phyloP scores from a whole-genome alignment of 2,113 vertebrate species.

The Telmatochromis sp. region DNA sequence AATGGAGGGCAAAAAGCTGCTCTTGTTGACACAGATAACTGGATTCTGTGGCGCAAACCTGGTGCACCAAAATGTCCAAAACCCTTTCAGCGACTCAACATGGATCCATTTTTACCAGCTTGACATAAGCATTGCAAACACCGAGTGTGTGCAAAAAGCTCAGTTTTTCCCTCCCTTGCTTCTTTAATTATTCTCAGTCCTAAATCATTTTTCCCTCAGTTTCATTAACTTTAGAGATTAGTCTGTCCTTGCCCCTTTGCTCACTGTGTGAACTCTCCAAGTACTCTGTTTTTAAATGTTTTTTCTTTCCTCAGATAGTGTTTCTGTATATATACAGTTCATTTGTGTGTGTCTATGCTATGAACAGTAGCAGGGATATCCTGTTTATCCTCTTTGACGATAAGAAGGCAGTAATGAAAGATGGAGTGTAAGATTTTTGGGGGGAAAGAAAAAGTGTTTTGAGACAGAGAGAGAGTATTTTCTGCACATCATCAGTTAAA shows the following conservation, averaged over 20 bases:
- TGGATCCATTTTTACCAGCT: constrained; percentile 20
- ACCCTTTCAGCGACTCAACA: constrained; percentile 18
- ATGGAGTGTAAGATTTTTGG: constrained; percentile 16
- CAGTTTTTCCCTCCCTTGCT: neutral
- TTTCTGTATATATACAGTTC: neutral
- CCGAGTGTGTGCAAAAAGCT: neutral
- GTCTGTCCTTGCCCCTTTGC: constrained; percentile 16
- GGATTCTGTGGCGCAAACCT: neutral
- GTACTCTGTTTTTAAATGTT: neutral
- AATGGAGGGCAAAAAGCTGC: neutral
- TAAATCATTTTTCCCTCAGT: neutral
- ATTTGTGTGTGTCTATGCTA: neutral
- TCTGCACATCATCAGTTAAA: constrained; percentile 58
- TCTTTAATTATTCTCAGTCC: constrained; percentile 8
- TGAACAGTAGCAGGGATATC: constrained; percentile 52
- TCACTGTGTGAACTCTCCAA: neutral
- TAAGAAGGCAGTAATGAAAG: constrained; percentile 46
- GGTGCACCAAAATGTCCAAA: neutral
- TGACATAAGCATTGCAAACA: neutral
- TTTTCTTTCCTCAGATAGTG: rapidly evolving
- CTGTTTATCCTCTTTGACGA: constrained; percentile 63
- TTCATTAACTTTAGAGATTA: constrained; percentile 51
- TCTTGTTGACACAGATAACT: neutral
- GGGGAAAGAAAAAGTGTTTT: constrained; percentile 17
- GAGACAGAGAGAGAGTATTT: constrained; percentile 22